Evolutionary conservation across 2,888 invertebrate species (phyloP), one percentile per base, ranked within the genome.

Genomic region (Lathronympha strigana): DNA sequence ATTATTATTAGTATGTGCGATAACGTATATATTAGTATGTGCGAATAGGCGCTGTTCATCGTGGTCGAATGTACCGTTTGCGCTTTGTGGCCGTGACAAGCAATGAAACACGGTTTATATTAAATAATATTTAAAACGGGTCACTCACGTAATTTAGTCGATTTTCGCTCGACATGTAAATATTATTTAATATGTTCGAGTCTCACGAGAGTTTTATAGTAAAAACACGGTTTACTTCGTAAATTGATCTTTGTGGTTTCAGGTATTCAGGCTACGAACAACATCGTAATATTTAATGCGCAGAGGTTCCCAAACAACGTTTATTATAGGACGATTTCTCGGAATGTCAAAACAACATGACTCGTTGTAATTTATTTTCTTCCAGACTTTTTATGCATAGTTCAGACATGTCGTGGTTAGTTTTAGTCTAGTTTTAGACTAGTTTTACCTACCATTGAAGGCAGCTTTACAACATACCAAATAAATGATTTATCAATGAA

Each of bases 171-270:
- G n/a, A n/a, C n/a, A n/a, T n/a, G n/a, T n/a, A n/a, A n/a, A n/a
- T n/a, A n/a, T n/a, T n/a, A n/a, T n/a, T n/a, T n/a, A n/a, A n/a
- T n/a, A n/a, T n/a, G n/a, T n/a, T n/a, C n/a, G n/a, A n/a, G n/a
- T n/a, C n/a, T n/a, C n/a, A n/a, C n/a, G n/a, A n/a, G n/a, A n/a
- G n/a, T n/a, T n/a, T n/a, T n/a, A n/a, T n/a, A n/a, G n/a, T n/a
- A n/a, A n/a, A 43, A 51, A 40, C 51, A 33, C 45, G 19, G 43
- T 53, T 61, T 61, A 53, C 43, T 31, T 43, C 31, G 15, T 43
- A 33, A 57, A 58, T 58, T 58, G 33, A 58, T 47, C 47, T 47
- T 15, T 58, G 58, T 47, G 47, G 47, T 58, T 45, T 47, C 47
- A 58, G 47, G 45, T 47, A 33, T 33, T 45, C 58, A 58, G 47